A percentile compares a stretch with the other conserved stretches of the same genome.
These are phyloP conservation scores for Poeciliopsis gracilis DNA, from an alignment of 2,797 vertebrate species.

Conservation along the genomic window DNA sequence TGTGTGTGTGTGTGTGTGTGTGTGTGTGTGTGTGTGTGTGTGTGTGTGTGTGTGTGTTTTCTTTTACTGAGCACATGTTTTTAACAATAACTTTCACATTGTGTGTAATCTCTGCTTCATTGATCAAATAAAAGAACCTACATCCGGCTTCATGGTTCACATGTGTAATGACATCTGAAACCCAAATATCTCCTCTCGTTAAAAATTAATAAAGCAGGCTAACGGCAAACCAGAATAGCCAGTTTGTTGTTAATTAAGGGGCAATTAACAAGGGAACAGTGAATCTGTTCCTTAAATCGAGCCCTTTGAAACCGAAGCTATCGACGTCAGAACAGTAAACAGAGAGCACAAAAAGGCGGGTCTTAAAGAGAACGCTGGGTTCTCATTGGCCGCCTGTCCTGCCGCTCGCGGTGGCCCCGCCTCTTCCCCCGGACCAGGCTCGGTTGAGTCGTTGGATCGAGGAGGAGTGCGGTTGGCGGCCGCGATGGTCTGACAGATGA, in stretches of 20 bases:
- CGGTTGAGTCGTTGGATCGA: slow-evolving; percentile 82
- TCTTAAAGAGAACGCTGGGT: slow-evolving; percentile 35
- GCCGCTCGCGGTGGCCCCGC: slow-evolving; percentile 58
- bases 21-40: neutral
- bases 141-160: neutral
- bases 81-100: neutral
- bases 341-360: slow-evolving; percentile 44
- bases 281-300: slow-evolving; percentile 19
- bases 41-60: neutral
- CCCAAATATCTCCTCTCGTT: neutral
- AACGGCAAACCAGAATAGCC: neutral
- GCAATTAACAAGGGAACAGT: neutral
- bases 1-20: no score
- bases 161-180: neutral
- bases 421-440: slow-evolving; percentile 80
- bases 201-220: neutral
- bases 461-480: slow-evolving; percentile 84
- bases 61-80: neutral
- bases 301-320: slow-evolving; percentile 20
- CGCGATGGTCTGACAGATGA: slow-evolving; percentile 94
- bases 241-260: neutral
- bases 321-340: slow-evolving; percentile 46
- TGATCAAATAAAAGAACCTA: neutral
- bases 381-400: slow-evolving; percentile 60
- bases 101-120: neutral